Evolutionary conservation across 2,888 invertebrate species (phyloP), one percentile per base, ranked within the genome.

Genomic region (Bellardia pandia): DNA sequence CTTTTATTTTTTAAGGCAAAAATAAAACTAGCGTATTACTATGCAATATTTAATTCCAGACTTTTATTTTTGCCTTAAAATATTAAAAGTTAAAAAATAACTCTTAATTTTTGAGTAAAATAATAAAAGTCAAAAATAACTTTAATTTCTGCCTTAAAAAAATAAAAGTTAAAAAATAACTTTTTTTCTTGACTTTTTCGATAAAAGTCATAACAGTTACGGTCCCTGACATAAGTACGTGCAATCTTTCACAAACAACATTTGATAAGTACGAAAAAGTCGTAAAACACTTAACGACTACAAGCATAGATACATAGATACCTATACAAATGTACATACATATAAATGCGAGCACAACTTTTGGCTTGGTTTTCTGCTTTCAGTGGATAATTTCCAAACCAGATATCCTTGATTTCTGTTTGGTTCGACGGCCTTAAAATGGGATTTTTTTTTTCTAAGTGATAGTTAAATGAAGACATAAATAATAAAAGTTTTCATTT

Each of bases 241-340:
- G 16, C n/a, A 72, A 74, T 66, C 56, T 74, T 58, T 45, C 48
- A 9, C 56, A 16, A 72, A n/a, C 30, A 37, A 68, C 23, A 40
- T 71, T 83, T 37, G 56, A 66, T 71, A 71, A 79, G 71, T 64
- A 64, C 48, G 45, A 77, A 72, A 64, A 72, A 42, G n/a, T 78
- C 74, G 72, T 74, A 72, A 84, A 72, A 56, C 68, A 9, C 66
- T 79, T 74, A 33, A 68, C 37, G 48, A 33, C 62, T 33, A 74
- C 33, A 69, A 75, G 62, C 42, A 79, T 1, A 48, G 60, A 48
- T n/a, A 42, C 7, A 42, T 0, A 51, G 9, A 40, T 23, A 71
- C 40, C 23, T 8, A 56, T 16, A 56, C 23, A 23, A 23, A 51
- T 11, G 13, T 13, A 8, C 13, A n/a, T n/a, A n/a, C n/a, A n/a